Evolutionary conservation across 2,797 vertebrate species (phyloP).

Genomic region (Pogoniulus pusillus): DNA sequence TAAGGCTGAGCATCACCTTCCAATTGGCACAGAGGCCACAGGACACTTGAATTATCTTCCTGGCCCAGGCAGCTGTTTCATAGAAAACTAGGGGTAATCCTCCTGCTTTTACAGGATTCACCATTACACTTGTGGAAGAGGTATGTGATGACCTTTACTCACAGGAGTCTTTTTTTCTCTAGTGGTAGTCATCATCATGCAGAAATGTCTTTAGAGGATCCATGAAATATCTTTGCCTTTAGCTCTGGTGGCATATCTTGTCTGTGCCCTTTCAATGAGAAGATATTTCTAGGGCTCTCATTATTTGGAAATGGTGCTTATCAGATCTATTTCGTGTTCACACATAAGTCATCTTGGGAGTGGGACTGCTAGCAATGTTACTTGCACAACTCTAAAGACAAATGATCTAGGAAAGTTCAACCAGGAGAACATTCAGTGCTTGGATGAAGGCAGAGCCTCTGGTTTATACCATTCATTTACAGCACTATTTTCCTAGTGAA

Average conservation of each 20-base stretch:
- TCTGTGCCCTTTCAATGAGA: background rate
- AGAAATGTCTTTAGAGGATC: background rate
- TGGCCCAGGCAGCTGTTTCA: background rate
- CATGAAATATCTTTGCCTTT: background rate
- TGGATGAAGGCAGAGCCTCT: background rate
- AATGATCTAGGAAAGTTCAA: background rate
- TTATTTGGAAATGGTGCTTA: background rate
- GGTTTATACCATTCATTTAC: background rate
- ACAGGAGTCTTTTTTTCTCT: background rate
- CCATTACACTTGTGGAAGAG: background rate
- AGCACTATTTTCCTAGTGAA: background rate
- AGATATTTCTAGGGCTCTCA: background rate
- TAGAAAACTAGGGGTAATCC: background rate
- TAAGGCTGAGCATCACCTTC: accelerated
- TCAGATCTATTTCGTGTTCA: background rate
- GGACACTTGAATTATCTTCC: background rate
- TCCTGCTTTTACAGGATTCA: background rate
- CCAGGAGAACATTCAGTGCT: background rate
- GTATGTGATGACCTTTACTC: background rate
- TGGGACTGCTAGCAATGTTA: background rate
- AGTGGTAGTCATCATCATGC: background rate
- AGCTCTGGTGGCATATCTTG: background rate
- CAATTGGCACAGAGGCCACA: background rate
- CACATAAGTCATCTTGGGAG: background rate
- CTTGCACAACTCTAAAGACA: background rate